phyloP scores from a whole-genome alignment of 2,888 invertebrate genomes.

The Iphiclides podalirius region DNA sequence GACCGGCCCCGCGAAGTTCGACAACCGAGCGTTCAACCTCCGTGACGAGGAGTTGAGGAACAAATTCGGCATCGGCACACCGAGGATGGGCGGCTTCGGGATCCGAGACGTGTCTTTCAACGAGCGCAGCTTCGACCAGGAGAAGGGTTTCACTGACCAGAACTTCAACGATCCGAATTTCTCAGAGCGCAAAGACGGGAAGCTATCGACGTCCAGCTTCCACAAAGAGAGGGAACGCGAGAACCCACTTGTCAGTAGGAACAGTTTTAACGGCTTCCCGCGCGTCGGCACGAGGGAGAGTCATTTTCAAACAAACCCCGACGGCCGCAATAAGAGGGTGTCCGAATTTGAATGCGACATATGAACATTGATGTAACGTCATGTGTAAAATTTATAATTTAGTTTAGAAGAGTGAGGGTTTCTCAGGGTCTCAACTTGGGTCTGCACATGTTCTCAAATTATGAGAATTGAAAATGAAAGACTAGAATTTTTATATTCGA shows the following conservation, averaged over 20 bases:
- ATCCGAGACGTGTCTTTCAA: constrained; percentile 70
- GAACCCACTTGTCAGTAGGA: constrained; percentile 70
- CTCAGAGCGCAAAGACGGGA: constrained; percentile 64
- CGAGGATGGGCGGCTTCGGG: constrained; percentile 74
- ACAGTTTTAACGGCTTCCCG: constrained; percentile 74
- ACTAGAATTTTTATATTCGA: background rate
- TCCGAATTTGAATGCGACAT: constrained; percentile 84
- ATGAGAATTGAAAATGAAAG: constrained; percentile 1
- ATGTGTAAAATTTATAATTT: constrained; percentile 7
- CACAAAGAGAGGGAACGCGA: constrained; percentile 67
- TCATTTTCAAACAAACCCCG: constrained; percentile 68
- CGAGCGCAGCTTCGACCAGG: constrained; percentile 65
- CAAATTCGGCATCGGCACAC: constrained; percentile 69
- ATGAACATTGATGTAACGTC: background rate
- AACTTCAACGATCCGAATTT: constrained; percentile 49
- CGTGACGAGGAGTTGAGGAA: constrained; percentile 68
- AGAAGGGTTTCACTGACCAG: constrained; percentile 57
- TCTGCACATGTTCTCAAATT: constrained; percentile 2
- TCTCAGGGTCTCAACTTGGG: constrained; percentile 1
- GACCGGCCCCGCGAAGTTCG: constrained; percentile 59
- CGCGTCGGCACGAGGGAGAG: constrained; percentile 62
- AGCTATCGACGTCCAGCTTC: constrained; percentile 72
- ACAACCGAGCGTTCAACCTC: constrained; percentile 65
- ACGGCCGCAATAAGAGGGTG: constrained; percentile 78
- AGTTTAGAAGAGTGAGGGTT: background rate